Conservation (phyloP, 2,797 vertebrate genomes). For the Pteropus rufus region DNA sequence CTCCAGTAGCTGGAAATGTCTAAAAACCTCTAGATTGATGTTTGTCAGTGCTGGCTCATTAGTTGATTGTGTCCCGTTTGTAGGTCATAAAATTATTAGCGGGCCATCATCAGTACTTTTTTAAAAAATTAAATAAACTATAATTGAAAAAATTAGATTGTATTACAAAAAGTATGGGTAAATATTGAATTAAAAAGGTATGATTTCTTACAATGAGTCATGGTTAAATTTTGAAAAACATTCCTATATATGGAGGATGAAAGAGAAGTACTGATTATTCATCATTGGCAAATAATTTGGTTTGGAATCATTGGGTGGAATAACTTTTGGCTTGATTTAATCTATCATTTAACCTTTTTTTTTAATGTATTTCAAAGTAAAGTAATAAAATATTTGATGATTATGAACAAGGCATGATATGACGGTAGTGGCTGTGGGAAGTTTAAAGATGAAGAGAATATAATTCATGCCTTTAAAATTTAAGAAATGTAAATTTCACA, state of each 20-base stretch:
- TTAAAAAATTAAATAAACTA: neutral
- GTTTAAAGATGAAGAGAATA: slow-evolving; percentile 29
- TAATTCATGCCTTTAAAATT: neutral
- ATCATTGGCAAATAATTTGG: neutral
- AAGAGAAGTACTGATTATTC: neutral
- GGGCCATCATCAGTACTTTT: neutral
- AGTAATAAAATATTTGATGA: slow-evolving; percentile 14
- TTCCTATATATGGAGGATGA: neutral
- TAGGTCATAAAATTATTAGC: neutral
- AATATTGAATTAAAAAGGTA: neutral
- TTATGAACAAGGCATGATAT: neutral
- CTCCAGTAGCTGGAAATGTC: neutral
- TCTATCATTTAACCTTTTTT: neutral
- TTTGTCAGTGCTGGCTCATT: neutral
- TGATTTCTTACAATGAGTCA: slow-evolving; percentile 5
- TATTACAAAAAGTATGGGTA: neutral
- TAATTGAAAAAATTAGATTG: slow-evolving; percentile 19
- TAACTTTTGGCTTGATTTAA: slow-evolving; percentile 15
- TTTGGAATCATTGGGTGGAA: neutral
- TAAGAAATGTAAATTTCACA: neutral
- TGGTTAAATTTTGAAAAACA: neutral
- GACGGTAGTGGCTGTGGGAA: neutral
- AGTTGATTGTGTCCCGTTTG: neutral
- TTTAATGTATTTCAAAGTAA: slow-evolving; percentile 3
- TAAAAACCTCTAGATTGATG: neutral